Evolutionary conservation across 2,888 invertebrate species (phyloP), one percentile per base, ranked within the genome.

Genomic region (Odontothrips loti): DNA sequence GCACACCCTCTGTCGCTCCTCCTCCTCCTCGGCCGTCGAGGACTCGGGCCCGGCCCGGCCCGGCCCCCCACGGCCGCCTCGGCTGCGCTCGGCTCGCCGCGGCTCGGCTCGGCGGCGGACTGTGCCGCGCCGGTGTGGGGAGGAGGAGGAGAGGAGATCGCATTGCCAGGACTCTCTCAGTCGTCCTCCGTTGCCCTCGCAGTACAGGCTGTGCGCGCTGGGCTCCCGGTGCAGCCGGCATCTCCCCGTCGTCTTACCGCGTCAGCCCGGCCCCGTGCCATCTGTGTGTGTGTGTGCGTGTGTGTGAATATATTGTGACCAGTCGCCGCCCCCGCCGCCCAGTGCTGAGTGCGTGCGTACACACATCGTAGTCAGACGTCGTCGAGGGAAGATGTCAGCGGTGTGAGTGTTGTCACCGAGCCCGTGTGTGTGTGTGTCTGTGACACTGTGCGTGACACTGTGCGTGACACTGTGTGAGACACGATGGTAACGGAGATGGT

Each of bases 221-320:
- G 83, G 84, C 86, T 85, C 86, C 86, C 85, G 84, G 84, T 84
- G 83, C 85, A 85, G 86, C 86, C 86, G 81, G 84, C n/a, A n/a
- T n/a, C 84, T 85, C 86, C 86, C 86, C 86, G 87, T 86, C 87
- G 84, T 85, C 87, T 84, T 43, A 6, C 34, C 34, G 34, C 34
- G 34, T 43, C 34, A 4, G 34, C 6, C 3, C 2, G 34, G 34
- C 34, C 34, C 34, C 34, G 34, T 6, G 34, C 34, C 34, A 43
- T 4, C 34, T 85, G 85, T 86, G 86, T 85, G 79, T 63, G 82
- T 81, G 83, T 83, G 84, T 82, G 83, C 82, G 81, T 82, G 84
- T 80, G 82, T 85, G 81, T 81, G 58, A 58, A 58, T 58, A 58
- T 15, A 15, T 58, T 12, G 58, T 58, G 58, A 58, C 58, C 51